phyloP scores from a whole-genome alignment of 2,113 vertebrate genomes.

The Pygoscelis antarcticus region DNA sequence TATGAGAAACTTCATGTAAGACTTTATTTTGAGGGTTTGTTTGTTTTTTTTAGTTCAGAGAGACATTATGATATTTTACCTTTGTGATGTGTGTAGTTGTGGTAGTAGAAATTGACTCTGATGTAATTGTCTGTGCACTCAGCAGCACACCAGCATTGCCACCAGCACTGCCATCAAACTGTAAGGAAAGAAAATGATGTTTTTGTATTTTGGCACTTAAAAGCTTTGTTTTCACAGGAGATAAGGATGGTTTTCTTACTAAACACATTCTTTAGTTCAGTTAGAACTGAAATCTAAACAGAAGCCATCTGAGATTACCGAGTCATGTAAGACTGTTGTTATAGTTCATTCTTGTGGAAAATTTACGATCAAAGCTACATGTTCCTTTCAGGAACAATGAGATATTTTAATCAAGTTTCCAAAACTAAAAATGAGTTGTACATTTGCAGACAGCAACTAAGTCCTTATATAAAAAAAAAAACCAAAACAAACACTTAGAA shows the following conservation, averaged over 20 bases:
- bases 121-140: constrained; percentile 96
- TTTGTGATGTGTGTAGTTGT: constrained; percentile 99
- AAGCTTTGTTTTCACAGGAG: background rate
- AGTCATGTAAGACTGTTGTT: background rate
- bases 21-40: background rate
- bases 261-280: background rate
- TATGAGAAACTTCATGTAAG: background rate
- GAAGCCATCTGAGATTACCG: background rate
- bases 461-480: background rate
- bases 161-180: constrained; percentile 87
- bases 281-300: background rate
- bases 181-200: background rate
- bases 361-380: background rate
- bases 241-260: background rate
- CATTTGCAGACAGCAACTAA: background rate
- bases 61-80: constrained; percentile 72
- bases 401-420: background rate
- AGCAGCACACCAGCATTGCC: constrained; percentile 87
- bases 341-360: background rate
- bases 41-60: background rate
- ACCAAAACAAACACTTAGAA: background rate
- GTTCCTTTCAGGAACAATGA: background rate
- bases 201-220: background rate
- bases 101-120: constrained; percentile 94
- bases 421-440: background rate